Base-by-base conservation (phyloP, 2,888 invertebrate species). In the Molorchus minor region DNA sequence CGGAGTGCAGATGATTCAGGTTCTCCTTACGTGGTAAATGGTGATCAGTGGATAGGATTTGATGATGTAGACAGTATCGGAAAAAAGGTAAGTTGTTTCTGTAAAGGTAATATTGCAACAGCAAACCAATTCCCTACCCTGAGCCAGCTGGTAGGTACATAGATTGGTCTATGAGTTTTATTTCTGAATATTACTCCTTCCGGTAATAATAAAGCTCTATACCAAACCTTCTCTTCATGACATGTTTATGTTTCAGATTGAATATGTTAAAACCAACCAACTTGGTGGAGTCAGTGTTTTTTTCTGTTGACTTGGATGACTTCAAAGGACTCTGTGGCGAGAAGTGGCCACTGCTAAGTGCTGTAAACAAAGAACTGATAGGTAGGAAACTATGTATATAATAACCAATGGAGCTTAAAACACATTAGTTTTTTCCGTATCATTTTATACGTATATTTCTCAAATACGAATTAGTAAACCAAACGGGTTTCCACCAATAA, bases 11-110 rank as follows among this genome's bases (percentile, higher is more conserved):
- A 91, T 70, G 83, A 83, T 44, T 84, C 84, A 21, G 90, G 90
- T 0, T 86, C 88, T 12, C 88, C 91, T 0, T 90, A 84, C 70
- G 80, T 85, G 44, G 84, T 87, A 5, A 85, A 85, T 46, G 89
- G 87, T 3, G 88, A 91, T 74, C 92, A 93, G 70, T 93, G 93
- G 93, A 84, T 93, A 61, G 88, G 90, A 3, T 93, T 87, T 71
- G 93, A 93, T 63, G 89, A 92, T 69, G 84, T 84, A 0, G 81
- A 84, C 12, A 88, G 88, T 55, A 82, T 91, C 45, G 77, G 82
- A 58, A 83, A 84, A 75, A 91, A 91, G 85, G 89, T 89, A 79
- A 54, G 43, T 44, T 36, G n/a, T n/a, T n/a, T n/a, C n/a, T n/a
- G n/a, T n/a, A n/a, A n/a, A n/a, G n/a, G n/a, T n/a, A n/a, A n/a